These are phyloP conservation scores for Drosophila insularis DNA, from an alignment of 1,140 invertebrate genomes.

Conservation along the genomic window DNA sequence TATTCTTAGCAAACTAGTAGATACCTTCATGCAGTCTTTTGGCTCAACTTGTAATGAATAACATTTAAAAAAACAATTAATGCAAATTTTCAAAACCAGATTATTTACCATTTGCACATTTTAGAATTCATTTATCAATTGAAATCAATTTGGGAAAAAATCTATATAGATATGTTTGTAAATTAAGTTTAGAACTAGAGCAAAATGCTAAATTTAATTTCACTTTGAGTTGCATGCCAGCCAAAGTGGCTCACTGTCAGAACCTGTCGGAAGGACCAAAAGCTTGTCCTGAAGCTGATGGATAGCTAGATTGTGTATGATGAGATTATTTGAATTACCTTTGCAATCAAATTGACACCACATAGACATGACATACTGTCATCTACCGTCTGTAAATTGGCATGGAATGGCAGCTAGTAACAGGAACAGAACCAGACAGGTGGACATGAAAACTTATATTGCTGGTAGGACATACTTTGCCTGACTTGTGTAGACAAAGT, in stretches of 20 bases:
- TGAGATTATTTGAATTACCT: constrained; percentile 78
- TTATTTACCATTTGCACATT: too few relatives aligned
- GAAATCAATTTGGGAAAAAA: background rate
- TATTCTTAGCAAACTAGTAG: too few relatives aligned
- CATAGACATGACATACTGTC: constrained; percentile 56
- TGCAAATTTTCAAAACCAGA: too few relatives aligned
- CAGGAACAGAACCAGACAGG: background rate
- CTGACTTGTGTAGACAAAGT: background rate
- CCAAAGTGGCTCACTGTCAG: background rate
- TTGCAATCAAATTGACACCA: constrained; percentile 77
- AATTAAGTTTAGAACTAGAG: constrained; percentile 1
- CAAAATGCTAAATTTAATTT: constrained; percentile 17
- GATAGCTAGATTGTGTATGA: constrained; percentile 52
- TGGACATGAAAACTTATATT: background rate
- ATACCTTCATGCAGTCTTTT: too few relatives aligned
- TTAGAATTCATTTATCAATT: too few relatives aligned
- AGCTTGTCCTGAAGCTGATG: constrained; percentile 3
- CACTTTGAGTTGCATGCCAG: background rate
- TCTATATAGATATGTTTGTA: background rate
- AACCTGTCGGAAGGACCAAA: background rate
- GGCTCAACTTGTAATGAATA: too few relatives aligned
- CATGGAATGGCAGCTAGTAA: constrained; percentile 35
- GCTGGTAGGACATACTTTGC: background rate
- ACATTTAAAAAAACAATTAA: too few relatives aligned
- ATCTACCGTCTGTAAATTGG: constrained; percentile 44